phyloP scores from a whole-genome alignment of 2,888 invertebrate genomes.

The Laspeyria flexula region DNA sequence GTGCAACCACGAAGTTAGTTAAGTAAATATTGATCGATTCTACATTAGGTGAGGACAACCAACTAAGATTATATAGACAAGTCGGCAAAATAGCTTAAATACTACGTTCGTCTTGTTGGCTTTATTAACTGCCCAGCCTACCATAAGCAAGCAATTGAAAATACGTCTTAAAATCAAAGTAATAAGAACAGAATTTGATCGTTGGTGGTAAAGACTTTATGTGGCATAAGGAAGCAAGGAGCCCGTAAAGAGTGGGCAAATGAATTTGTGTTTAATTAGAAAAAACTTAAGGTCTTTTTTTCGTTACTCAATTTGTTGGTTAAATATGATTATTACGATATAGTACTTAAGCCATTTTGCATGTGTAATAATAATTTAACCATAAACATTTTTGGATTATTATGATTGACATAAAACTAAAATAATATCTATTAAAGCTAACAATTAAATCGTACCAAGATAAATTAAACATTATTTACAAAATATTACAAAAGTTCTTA shows the following conservation, averaged over 20 bases:
- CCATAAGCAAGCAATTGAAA: no score
- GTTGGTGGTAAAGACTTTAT: no score
- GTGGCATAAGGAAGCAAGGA: no score
- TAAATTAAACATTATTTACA: conserved; percentile 83
- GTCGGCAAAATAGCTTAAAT: conserved; percentile 13
- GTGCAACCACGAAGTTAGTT: conserved; percentile 31
- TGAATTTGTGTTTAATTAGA: no score
- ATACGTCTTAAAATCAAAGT: no score
- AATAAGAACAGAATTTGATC: no score
- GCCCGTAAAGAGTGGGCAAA: no score
- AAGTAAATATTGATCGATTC: conserved; percentile 10
- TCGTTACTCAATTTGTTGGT: no score
- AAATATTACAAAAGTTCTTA: conserved; percentile 73
- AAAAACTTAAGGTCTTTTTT: no score
- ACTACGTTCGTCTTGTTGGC: background rate
- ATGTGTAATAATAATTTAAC: conserved; percentile 58
- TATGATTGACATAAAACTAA: conserved; percentile 62
- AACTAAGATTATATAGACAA: conserved; percentile 22
- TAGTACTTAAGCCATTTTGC: conserved; percentile 37
- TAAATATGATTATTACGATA: no score
- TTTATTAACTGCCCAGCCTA: no score
- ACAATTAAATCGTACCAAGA: conserved; percentile 70
- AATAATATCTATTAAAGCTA: conserved; percentile 84
- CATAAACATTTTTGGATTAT: conserved; percentile 78
- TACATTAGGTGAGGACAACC: conserved; percentile 11